phyloP scores from a whole-genome alignment of 2,888 invertebrate genomes.

The Heteromurus nitidus region DNA sequence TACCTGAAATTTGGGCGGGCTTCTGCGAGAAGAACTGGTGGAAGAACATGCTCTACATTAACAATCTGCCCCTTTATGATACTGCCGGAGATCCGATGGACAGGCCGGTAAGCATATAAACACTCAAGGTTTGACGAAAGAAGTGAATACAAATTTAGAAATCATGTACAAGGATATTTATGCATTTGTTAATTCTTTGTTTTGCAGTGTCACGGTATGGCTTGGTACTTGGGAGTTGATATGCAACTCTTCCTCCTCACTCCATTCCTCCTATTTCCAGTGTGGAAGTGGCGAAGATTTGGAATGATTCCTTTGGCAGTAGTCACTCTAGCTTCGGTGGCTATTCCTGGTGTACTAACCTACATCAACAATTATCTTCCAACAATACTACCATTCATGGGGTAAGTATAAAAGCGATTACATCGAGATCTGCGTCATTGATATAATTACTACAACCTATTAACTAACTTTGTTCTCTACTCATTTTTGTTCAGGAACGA shows the following conservation, averaged over 20 bases:
- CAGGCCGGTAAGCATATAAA: conserved; percentile 56
- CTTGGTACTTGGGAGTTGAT: conserved; percentile 70
- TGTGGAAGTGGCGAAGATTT: conserved; percentile 65
- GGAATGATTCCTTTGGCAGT: conserved; percentile 53
- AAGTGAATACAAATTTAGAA: not conserved
- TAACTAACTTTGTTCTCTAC: not conserved
- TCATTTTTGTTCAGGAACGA: not conserved
- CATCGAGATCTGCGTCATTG: too few relatives aligned
- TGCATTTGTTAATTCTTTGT: conserved; percentile 29
- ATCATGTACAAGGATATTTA: not conserved
- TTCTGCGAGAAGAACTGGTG: conserved; percentile 73
- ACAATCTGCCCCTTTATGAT: conserved; percentile 70
- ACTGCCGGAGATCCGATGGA: conserved; percentile 41
- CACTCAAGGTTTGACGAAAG: not conserved
- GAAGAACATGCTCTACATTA: conserved; percentile 73
- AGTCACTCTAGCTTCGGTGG: conserved; percentile 49
- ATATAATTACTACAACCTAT: too few relatives aligned
- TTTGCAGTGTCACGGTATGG: conserved; percentile 69
- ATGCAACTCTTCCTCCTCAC: conserved; percentile 68
- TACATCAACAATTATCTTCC: conserved; percentile 61
- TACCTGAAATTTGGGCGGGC: conserved; percentile 63
- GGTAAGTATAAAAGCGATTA: conserved; percentile 56
- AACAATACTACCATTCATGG: conserved; percentile 53
- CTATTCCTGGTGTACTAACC: conserved; percentile 59
- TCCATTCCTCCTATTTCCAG: conserved; percentile 64